Base-by-base conservation (phyloP, 2,888 invertebrate species). In the Oxytorus armatus region DNA sequence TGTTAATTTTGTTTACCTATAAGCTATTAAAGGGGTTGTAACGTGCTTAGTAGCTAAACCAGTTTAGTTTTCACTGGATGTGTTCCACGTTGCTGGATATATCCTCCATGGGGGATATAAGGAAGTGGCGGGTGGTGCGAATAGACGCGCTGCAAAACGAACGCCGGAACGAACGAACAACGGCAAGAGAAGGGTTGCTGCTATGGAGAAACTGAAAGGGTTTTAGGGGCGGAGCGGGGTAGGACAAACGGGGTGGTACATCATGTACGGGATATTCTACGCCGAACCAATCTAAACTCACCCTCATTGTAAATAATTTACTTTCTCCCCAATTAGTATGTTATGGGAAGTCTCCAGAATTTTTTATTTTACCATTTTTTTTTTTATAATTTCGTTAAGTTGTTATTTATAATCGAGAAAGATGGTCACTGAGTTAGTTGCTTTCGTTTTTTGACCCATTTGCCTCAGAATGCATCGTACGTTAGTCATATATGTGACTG, bases 1-100 rank as follows among this genome's bases (percentile, higher is more conserved):
- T 92, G 92, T 90, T 92, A 92, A 92, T 92, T 90, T 91, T 92
- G 91, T 92, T 92, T 92, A 92, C 91, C 91, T 91, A 92, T 92
- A 91, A 92, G 91, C 91, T 91, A 91, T 91, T 92, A 91, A 91
- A 91, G 91, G 90, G 88, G 88, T 87, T 89, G 89, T 91, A 91
- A 91, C 90, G 88, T 90, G 90, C 91, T 92, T 91, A 90, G 82
- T 88, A 90, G 91, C 90, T 91, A 92, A 92, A 90, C 89, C 91
- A 91, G 91, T 91, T 92, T 91, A 91, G 90, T 91, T 91, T 91
- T 91, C 90, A 87, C 86, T 87, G 81, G 81, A 82, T 76, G 72
- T 65, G 81, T 81, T 81, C 72, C 81, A 74, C 80, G 73, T 69
- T 77, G 77, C 63, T 76, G 87, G 89, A 89, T 90, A 88, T 88